Evolutionary conservation across 2,113 vertebrate genomes (phyloP), one percentile per base, ranked within the genome.

Genomic region (Pelecanoides urinatrix): DNA sequence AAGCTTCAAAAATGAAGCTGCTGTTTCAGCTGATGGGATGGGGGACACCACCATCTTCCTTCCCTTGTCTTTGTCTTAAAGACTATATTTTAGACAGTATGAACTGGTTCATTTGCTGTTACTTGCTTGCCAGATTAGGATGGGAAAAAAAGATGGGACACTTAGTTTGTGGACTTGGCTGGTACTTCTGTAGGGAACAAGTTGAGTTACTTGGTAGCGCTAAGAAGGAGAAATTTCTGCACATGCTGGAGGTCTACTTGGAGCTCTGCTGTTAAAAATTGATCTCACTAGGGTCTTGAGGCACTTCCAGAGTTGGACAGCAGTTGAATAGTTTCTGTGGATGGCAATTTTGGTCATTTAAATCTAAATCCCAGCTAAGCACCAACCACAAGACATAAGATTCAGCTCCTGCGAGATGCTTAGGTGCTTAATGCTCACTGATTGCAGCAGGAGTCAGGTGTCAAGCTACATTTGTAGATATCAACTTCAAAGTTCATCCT

Each of bases 111-210:
- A 1, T 61, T 71, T 70, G 26, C n/a, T 72, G 29, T 7, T 52
- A 40, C 21, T 53, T 56, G 34, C 30, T 65, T 74, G n/a, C 6
- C 65, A 62, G 17, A 40, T 56, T 52, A 61, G 34, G 4, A 30
- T 11, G 23, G 25, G 17, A 16, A 6, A 45, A 52, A 73, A 82
- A 40, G 7, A 2, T 1, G 0, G 26, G 38, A 26, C 2, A 4
- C 3, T 44, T 50, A 30, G 1, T 68, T 65, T 58, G 23, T 38
- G 29, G 29, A 38, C 7, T 55, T 42, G 4, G 16, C 26, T 85
- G 70, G 52, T 84, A 71, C 40, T 85, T 63, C 6, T 29, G 6
- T 26, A 34, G 7, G 29, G n/a, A 91, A 92, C 86, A 86, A 32
- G 74, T 0, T 59, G 47, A 75, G 19, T 13, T 67, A 67, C 16